Conservation (phyloP, 2,888 invertebrate genomes). For the Xiphydria camelus region DNA sequence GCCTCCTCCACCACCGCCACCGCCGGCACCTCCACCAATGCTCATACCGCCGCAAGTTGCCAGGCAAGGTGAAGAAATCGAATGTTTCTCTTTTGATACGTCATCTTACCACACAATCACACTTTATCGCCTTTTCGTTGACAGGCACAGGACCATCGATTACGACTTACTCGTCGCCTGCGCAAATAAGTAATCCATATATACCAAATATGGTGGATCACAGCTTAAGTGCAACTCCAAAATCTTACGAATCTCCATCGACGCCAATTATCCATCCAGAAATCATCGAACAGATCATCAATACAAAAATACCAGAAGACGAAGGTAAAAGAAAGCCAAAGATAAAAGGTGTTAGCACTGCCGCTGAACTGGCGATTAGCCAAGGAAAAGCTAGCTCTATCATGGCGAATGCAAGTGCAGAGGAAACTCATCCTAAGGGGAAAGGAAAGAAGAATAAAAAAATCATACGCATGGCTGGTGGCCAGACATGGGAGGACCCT, state of each 20-base stretch:
- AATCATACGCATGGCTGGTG: constrained; percentile 89
- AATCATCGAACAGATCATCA: constrained; percentile 54
- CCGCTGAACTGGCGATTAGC: constrained; percentile 68
- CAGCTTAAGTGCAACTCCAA: constrained; percentile 55
- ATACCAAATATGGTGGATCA: constrained; percentile 49
- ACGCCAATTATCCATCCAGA: constrained; percentile 51
- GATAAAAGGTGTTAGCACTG: constrained; percentile 67
- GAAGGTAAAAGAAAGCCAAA: constrained; percentile 63
- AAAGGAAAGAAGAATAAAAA: constrained; percentile 69
- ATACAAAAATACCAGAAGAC: constrained; percentile 53
- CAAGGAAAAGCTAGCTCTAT: constrained; percentile 61
- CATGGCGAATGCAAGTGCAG: constrained; percentile 54
- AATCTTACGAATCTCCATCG: constrained; percentile 53
- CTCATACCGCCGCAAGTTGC: constrained; percentile 73
- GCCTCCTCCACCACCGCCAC: constrained; percentile 65
- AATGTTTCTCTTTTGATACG: constrained; percentile 11
- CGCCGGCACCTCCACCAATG: constrained; percentile 67
- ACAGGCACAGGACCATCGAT: constrained; percentile 45
- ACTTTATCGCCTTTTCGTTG: too few species aligned
- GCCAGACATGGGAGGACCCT: constrained; percentile 94
- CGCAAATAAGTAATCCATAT: constrained; percentile 52
- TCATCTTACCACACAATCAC: too few species aligned
- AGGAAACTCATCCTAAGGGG: constrained; percentile 52
- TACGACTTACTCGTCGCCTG: constrained; percentile 54
- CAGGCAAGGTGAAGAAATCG: constrained; percentile 49